Evolutionary conservation across 2,113 vertebrate genomes (phyloP), one percentile per base, ranked within the genome.

Genomic region (Cottus gobio): DNA sequence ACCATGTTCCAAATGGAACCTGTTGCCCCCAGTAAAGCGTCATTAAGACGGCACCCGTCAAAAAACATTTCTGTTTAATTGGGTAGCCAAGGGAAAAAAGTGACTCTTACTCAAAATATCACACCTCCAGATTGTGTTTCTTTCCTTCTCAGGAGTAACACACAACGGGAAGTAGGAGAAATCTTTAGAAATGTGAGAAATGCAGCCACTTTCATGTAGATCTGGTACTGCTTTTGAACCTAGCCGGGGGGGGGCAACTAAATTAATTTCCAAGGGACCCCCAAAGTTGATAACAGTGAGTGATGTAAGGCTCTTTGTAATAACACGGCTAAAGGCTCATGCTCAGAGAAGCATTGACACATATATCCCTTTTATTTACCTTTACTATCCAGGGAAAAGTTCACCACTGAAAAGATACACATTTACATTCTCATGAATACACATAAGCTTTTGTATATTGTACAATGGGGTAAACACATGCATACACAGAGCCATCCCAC

Each of bases 191-290:
- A 80, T 42, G 44, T 37, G n/a, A 86, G 81, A 62, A 86, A 77
- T 79, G 16, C 57, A 60, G 69, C 28, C 61, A 75, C 90, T 91
- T 92, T 91, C 65, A 91, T 91, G 84, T 86, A 44, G 79, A 77
- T 83, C 66, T 83, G 81, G 16, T 18, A n/a, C 58, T 83, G 83
- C 79, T 81, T 87, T 86, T 87, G 67, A 90, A 85, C 72, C 37
- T 69, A 77, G 80, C 84, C 64, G n/a, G 66, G 85, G 76, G 90
- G 81, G 81, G 71, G 79, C 77, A 85, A 88, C 37, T 88, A 92
- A 92, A 94, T 94, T 91, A 90, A 92, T 93, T 93, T 93, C 89
- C 82, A 81, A 75, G 91, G 90, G 89, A 91, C 83, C 60, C 37
- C 56, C 72, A 77, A 69, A 86, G 86, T 85, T 88, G 78, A 80